These are phyloP conservation scores for Alexandromys fortis DNA, from an alignment of 2,113 vertebrate genomes.

Conservation along the genomic window DNA sequence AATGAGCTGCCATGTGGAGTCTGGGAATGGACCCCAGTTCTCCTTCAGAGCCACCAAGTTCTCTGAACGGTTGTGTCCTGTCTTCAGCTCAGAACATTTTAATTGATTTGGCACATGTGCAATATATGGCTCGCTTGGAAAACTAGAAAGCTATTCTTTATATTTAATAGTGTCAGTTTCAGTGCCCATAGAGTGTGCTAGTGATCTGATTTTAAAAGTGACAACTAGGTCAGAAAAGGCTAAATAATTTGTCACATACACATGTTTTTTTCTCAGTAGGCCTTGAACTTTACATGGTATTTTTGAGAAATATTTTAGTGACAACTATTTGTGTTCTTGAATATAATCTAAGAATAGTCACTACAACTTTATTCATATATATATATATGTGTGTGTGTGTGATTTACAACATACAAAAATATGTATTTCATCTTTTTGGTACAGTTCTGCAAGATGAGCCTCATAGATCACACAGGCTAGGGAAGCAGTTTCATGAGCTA, in stretches of 20 bases:
- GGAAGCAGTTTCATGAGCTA: neutral
- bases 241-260: neutral
- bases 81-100: neutral
- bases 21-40: neutral
- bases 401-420: neutral
- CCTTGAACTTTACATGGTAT: neutral
- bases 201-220: conserved; percentile 18
- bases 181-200: neutral
- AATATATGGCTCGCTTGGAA: conserved; percentile 28
- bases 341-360: neutral
- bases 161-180: neutral
- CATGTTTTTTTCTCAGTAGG: neutral
- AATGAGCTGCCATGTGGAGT: neutral
- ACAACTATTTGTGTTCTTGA: conserved; percentile 4
- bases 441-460: neutral
- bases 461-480: neutral
- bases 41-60: neutral
- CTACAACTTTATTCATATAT: neutral
- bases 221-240: neutral
- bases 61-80: neutral
- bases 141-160: conserved; percentile 16
- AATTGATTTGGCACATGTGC: conserved; percentile 36
- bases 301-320: conserved; percentile 54
- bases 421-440: neutral
- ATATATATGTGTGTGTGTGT: too few relatives aligned